Percentiles rank a stretch among this genome's conserved stretches.
Evolutionary conservation across 2,888 invertebrate genomes (phyloP).

Genomic region (Orgyia antiqua): DNA sequence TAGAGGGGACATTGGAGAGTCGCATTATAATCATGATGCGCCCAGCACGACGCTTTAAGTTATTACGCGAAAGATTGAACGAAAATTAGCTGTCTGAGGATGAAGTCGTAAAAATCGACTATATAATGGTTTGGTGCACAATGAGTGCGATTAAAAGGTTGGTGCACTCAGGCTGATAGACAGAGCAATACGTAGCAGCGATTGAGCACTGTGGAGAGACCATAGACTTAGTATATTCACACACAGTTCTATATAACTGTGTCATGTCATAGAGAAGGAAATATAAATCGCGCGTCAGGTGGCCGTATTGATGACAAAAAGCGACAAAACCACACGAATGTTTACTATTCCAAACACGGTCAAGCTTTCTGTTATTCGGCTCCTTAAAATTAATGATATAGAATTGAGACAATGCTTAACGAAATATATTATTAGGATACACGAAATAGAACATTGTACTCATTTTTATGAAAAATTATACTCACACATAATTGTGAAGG

Average conservation of each 20-base stretch:
- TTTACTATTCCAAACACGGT: constrained; percentile 47
- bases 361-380: constrained; percentile 35
- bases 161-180: constrained; percentile 26
- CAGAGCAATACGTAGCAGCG: constrained; percentile 3
- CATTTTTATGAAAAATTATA: too few species aligned
- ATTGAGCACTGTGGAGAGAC: constrained; percentile 20
- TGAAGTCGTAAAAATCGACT: constrained; percentile 47
- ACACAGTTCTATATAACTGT: too few species aligned
- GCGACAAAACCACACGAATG: constrained; percentile 66
- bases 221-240: too few species aligned
- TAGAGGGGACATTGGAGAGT: constrained; percentile 40
- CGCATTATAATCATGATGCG: constrained; percentile 59
- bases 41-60: constrained; percentile 61
- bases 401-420: neutral
- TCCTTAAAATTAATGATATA: constrained; percentile 1
- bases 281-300: constrained; percentile 64
- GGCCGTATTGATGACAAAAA: constrained; percentile 55
- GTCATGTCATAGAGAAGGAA: constrained; percentile 41
- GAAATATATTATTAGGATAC: too few species aligned
- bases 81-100: constrained; percentile 50
- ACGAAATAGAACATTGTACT: too few species aligned
- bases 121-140: constrained; percentile 33
- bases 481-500: too few species aligned
- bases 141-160: constrained; percentile 41
- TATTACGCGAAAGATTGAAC: constrained; percentile 57